Evolutionary conservation across 2,888 invertebrate species (phyloP).

Genomic region (Corbicula japonica): DNA sequence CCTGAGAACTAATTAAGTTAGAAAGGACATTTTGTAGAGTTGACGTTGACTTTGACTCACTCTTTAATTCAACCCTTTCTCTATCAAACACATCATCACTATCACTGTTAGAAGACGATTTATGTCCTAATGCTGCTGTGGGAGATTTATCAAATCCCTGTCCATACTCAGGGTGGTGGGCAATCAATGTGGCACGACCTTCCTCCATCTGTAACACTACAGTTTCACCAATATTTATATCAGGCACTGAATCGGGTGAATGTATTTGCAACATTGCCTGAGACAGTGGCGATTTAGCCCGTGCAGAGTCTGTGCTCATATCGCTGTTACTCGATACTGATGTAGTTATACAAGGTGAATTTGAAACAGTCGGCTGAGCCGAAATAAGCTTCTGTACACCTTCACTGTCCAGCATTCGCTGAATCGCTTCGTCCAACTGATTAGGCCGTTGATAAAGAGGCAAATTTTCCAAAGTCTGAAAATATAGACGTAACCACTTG

Average conservation of each 20-base stretch:
- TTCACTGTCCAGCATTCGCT: constrained; percentile 53
- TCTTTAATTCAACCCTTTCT: constrained; percentile 26
- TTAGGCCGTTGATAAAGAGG: constrained; percentile 76
- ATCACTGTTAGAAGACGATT: constrained; percentile 32
- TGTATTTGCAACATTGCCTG: constrained; percentile 66
- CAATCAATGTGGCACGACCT: constrained; percentile 47
- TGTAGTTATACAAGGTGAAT: constrained; percentile 43
- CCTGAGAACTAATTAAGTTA: constrained; percentile 73
- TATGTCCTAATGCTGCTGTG: not conserved
- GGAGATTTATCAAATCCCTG: constrained; percentile 3
- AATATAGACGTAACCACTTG: constrained; percentile 36
- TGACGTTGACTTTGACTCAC: constrained; percentile 16
- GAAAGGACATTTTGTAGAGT: constrained; percentile 76
- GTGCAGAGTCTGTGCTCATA: constrained; percentile 14
- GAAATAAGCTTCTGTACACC: constrained; percentile 57
- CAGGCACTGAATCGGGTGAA: constrained; percentile 49
- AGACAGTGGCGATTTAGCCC: constrained; percentile 53
- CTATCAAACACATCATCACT: constrained; percentile 63
- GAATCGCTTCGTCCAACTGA: constrained; percentile 54
- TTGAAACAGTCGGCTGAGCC: constrained; percentile 36
- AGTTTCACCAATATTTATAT: constrained; percentile 38
- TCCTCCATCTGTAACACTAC: constrained; percentile 59
- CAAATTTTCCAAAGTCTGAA: constrained; percentile 69
- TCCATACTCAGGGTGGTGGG: constrained; percentile 30
- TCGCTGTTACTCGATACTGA: constrained; percentile 5